phyloP scores from a whole-genome alignment of 2,888 invertebrate species.

The Phania funesta region DNA sequence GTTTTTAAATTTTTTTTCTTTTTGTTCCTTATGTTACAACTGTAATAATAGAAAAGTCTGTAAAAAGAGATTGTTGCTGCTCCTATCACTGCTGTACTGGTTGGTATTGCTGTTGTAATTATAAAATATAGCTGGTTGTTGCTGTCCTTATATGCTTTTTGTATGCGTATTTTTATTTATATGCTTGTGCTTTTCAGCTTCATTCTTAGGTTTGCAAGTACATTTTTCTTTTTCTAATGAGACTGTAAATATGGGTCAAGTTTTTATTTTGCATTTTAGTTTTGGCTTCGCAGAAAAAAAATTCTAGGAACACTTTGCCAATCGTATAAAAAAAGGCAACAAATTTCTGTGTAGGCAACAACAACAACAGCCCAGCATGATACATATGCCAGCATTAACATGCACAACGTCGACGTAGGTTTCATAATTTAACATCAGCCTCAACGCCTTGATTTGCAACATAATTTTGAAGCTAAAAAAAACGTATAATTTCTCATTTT shows the following conservation, averaged over 20 bases:
- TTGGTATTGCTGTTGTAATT: background rate
- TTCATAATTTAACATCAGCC: slow-evolving; percentile 14
- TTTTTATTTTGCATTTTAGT: slow-evolving; percentile 48
- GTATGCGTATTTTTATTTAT: background rate
- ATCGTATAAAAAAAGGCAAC: background rate
- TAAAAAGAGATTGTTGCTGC: background rate
- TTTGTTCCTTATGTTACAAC: background rate
- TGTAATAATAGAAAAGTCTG: background rate
- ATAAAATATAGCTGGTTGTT: too few species aligned
- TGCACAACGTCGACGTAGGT: background rate
- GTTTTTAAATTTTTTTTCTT: background rate
- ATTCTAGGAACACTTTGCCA: background rate
- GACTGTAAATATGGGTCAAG: slow-evolving; percentile 61
- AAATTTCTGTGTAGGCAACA: too few species aligned
- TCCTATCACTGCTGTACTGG: background rate
- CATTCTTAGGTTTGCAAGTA: background rate
- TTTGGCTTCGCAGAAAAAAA: background rate
- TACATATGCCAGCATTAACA: background rate
- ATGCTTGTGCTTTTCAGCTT: background rate
- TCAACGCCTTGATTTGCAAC: background rate
- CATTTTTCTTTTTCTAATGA: slow-evolving; percentile 47
- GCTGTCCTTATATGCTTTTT: background rate
- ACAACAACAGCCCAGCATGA: background rate
- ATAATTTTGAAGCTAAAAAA: slow-evolving; percentile 8
- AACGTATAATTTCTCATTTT: background rate